Evolutionary conservation across 1,140 invertebrate genomes (phyloP), one percentile per base, ranked within the genome.

Genomic region (Sarcophaga peregrina): DNA sequence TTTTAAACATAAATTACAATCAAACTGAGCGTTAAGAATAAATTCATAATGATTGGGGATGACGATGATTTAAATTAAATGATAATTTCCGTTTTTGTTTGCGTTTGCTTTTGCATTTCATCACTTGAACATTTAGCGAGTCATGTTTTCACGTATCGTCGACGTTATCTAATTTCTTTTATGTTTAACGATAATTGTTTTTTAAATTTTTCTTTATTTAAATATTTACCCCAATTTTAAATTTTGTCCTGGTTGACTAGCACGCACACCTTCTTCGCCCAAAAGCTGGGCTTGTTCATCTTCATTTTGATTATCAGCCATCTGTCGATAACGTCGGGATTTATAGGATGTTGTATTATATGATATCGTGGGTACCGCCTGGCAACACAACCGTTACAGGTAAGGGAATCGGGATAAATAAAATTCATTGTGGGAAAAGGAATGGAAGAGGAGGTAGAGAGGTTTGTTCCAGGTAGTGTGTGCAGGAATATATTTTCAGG

Each of bases 201-300:
- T 15, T 68, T 50, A n/a, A n/a, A n/a, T 81, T 83, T 73, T 62
- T 62, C 47, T 52, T 76, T 80, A 37, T 17, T 68, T 8, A 48
- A 72, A 83, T 92, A 92, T 92, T 95, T 95, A 97, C 96, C 96
- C 97, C 92, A 93, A 93, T 91, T 93, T 93, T 91, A 98, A 93
- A 93, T 98, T 98, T 91, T 98, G 95, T 91, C 96, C 96, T 93
- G 97, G 97, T 91, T 97, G 97, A 91, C 96, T 96, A 90, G 96
- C 95, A 91, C 96, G 94, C 86, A 97, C 93, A 45, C 52, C 80
- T 92, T 98, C 97, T 92, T 98, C 97, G 90, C 97, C 97, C 87
- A 98, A 94, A 87, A 98, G 94, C 87, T 96, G 97, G 86, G 97
- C 95, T 92, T 96, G 96, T 92, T 98, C 97, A 92, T 98, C 97